A percentile compares a stretch with the other conserved stretches of the same genome.
phyloP scores from a whole-genome alignment of 2,797 vertebrate genomes.

The Geotrypetes seraphini region DNA sequence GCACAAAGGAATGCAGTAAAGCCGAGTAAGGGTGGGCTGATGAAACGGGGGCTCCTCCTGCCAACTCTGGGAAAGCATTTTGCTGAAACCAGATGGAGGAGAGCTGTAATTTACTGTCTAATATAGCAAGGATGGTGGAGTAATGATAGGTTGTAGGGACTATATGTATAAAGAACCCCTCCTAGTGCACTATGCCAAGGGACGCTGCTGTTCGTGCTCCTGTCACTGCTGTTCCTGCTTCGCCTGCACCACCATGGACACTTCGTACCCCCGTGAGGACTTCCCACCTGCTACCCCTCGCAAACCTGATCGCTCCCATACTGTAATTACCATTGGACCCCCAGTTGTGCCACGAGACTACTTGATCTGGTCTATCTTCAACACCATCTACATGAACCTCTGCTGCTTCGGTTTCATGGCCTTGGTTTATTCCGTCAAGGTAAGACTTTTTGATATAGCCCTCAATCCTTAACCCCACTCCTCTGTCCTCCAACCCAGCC shows the following conservation, averaged over 20 bases:
- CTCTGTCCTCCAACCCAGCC: no score
- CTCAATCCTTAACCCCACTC: no score
- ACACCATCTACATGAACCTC: slow-evolving; percentile 57
- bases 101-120: slow-evolving; percentile 40
- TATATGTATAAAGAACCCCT: slow-evolving; percentile 19
- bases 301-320: slow-evolving; percentile 12
- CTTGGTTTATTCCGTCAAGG: slow-evolving; percentile 63
- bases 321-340: slow-evolving; percentile 1
- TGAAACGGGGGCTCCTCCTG: no score
- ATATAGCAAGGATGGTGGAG: slow-evolving; percentile 33
- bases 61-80: neutral
- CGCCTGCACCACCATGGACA: slow-evolving; percentile 45
- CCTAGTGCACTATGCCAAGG: neutral
- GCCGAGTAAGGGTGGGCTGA: neutral
- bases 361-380: slow-evolving; percentile 62
- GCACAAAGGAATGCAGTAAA: neutral
- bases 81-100: neutral
- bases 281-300: neutral
- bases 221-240: neutral
- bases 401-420: slow-evolving; percentile 65
- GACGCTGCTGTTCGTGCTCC: no score
- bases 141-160: no score
- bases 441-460: no score
- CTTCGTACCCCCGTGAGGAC: slow-evolving; percentile 43
- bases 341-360: slow-evolving; percentile 35